Conservation (phyloP, 2,797 vertebrate genomes). For the Lepus oiostolus region DNA sequence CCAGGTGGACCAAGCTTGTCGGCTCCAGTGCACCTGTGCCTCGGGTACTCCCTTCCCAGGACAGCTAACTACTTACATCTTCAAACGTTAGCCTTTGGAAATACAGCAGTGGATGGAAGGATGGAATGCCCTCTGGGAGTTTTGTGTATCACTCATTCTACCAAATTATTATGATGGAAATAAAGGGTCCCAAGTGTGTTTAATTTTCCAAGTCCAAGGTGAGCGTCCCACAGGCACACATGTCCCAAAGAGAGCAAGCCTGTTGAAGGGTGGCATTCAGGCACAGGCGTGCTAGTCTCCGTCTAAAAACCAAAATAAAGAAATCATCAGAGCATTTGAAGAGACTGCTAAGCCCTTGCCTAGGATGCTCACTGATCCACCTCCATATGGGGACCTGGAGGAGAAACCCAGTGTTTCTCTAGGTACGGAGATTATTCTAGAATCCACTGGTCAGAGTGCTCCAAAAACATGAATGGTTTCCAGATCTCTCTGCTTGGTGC, state of each 20-base stretch:
- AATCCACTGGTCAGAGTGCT: neutral
- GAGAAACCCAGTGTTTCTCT: neutral
- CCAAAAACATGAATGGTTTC: neutral
- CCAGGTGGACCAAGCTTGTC: accelerated
- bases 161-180: neutral
- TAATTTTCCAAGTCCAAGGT: neutral
- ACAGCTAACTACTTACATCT: neutral
- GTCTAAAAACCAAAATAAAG: neutral
- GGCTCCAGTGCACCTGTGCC: neutral
- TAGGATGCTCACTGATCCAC: neutral
- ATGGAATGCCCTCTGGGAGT: neutral
- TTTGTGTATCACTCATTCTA: neutral
- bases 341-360: neutral
- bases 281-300: neutral
- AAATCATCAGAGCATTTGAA: neutral
- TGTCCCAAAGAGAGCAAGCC: neutral
- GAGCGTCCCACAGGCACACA: neutral
- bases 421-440: neutral
- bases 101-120: accelerated
- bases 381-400: neutral
- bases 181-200: neutral
- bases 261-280: too few relatives aligned
- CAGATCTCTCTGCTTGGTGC: neutral
- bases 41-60: neutral
- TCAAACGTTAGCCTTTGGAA: neutral